phyloP scores from a whole-genome alignment of 2,797 vertebrate genomes.

The Platyrinchus mystaceus region DNA sequence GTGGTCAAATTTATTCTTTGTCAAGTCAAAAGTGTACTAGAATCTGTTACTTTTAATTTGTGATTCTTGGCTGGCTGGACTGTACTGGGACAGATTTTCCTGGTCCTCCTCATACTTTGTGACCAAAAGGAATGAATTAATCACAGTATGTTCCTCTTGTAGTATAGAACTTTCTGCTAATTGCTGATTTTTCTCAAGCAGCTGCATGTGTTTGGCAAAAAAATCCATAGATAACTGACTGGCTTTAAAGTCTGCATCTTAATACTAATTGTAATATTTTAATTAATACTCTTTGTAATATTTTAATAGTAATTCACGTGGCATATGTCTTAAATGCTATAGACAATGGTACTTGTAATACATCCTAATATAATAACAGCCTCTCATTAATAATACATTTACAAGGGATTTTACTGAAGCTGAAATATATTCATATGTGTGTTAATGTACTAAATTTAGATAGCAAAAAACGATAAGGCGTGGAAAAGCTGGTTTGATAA shows the following conservation, averaged over 20 bases:
- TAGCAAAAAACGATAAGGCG: conserved; percentile 76
- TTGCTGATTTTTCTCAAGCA: not conserved
- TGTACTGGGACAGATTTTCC: not conserved
- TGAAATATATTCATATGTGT: not conserved
- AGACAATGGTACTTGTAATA: not conserved
- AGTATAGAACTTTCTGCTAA: not conserved
- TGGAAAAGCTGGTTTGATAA: conserved; percentile 85
- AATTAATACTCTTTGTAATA: not conserved
- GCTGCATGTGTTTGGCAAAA: not conserved
- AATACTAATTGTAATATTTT: not conserved
- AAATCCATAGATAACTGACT: not conserved
- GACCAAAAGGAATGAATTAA: not conserved
- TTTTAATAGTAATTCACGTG: not conserved
- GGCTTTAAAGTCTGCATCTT: not conserved
- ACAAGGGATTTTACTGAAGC: not conserved
- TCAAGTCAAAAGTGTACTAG: not conserved
- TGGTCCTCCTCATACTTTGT: not conserved
- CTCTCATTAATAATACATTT: not conserved
- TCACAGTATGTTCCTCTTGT: not conserved
- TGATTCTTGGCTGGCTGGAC: not conserved
- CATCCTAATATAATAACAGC: not conserved
- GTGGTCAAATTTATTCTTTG: not conserved
- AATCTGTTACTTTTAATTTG: not conserved
- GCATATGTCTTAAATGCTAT: not conserved
- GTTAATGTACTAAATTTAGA: conserved; percentile 63